Evolutionary conservation across 2,888 invertebrate genomes (phyloP), one percentile per base, ranked within the genome.

Genomic region (Sipha maydis): DNA sequence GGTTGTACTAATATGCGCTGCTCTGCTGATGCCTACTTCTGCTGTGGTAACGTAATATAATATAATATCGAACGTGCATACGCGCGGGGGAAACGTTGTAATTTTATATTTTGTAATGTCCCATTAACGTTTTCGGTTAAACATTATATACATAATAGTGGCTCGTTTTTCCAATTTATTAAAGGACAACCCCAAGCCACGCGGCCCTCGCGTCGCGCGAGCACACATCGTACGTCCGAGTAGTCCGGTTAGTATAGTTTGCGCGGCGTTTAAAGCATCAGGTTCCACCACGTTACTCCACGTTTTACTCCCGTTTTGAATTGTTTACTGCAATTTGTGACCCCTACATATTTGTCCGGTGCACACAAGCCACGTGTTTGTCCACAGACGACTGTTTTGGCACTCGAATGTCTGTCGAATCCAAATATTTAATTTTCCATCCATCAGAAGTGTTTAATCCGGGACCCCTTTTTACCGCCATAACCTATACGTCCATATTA

Each of bases 271-370:
- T 48, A 83, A 34, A 34, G 83, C 83, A 71, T 83, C 83, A 54
- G 71, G 71, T 83, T 83, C 83, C 83, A 71, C 28, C 21, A 8
- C 28, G 34, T 54, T 5, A 14, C 25, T 54, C 31, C 71, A 54
- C 31, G 54, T 8, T 80, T 67, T 19, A 9, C 54, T 54, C 31
- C 14, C 84, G 41, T 84, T 84, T 76, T 41, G 75, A 76, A 84
- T 67, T 76, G 84, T 84, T 84, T 84, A 84, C 84, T 56, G 61
- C 84, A 84, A 84, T 84, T 84, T 84, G 84, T 76, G 84, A 61
- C 84, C 76, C 84, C 84, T 84, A 48, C 14, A 14, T 48, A 28
- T 84, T 84, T 76, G 84, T 76, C 75, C 17, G 84, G 61, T 11
- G 84, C 76, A 76, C 41, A 76, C 61, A 76, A 61, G 61, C 38